Conservation (phyloP, 2,888 invertebrate genomes). For the Ctenicera cuprea region DNA sequence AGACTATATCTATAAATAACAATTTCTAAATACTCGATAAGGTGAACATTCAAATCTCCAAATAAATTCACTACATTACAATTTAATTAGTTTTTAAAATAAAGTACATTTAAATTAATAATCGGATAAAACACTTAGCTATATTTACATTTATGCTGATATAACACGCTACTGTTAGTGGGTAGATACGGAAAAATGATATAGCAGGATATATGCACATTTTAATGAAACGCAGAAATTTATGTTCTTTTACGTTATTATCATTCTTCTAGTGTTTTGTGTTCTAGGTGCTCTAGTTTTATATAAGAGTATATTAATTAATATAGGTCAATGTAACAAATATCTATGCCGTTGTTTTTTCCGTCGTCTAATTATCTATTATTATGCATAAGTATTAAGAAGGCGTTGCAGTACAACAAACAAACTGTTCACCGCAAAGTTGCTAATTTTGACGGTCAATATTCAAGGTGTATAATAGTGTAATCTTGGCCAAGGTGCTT, state of each 20-base stretch:
- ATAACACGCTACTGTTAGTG: too few relatives aligned
- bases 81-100: too few relatives aligned
- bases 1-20: too few relatives aligned
- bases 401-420: neutral
- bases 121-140: too few relatives aligned
- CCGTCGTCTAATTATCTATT: slow-evolving; percentile 9
- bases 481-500: slow-evolving; percentile 54
- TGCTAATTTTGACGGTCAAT: slow-evolving; percentile 51
- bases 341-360: slow-evolving; percentile 11
- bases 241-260: neutral
- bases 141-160: too few relatives aligned
- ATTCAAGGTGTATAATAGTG: slow-evolving; percentile 47
- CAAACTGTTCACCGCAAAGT: neutral
- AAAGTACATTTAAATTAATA: too few relatives aligned
- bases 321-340: slow-evolving; percentile 40
- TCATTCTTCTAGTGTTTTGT: slow-evolving; percentile 30
- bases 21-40: too few relatives aligned
- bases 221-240: neutral
- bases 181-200: too few relatives aligned
- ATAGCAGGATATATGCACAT: too few relatives aligned
- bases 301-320: slow-evolving; percentile 20
- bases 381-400: slow-evolving; percentile 2
- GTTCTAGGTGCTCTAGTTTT: slow-evolving; percentile 17
- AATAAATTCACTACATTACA: too few relatives aligned
- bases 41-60: too few relatives aligned